Evolutionary conservation across 1,140 invertebrate genomes (phyloP).

Genomic region (Trichoplusia ni): DNA sequence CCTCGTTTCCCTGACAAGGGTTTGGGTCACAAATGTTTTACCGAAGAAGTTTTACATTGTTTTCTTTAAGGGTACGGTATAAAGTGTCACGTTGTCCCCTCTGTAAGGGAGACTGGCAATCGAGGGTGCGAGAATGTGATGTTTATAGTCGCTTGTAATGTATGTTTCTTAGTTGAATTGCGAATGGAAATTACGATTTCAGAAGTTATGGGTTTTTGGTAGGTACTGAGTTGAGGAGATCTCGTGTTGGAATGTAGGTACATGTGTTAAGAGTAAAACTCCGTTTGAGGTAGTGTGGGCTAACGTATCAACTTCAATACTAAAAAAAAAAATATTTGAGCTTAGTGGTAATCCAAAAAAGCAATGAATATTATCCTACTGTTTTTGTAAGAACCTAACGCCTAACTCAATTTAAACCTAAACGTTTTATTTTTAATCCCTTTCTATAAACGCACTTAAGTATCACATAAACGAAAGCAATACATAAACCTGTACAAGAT

Average conservation of each 20-base stretch:
- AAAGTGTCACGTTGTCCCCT: neutral
- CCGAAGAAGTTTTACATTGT: constrained; percentile 11
- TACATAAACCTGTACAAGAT: neutral
- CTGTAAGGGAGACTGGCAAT: neutral
- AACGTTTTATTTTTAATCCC: too few species aligned
- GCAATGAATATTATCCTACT: too few species aligned
- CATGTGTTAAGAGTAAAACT: too few species aligned
- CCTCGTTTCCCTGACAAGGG: constrained; percentile 5
- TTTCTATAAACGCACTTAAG: too few species aligned
- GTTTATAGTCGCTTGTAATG: neutral
- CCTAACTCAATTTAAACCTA: too few species aligned
- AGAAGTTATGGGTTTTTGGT: neutral
- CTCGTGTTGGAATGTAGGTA: neutral
- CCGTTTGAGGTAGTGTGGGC: too few species aligned
- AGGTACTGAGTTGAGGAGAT: too few species aligned
- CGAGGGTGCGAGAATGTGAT: neutral
- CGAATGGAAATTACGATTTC: neutral
- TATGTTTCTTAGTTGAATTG: neutral
- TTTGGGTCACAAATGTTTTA: constrained; percentile 20
- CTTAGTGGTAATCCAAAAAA: too few species aligned
- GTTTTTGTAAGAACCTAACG: too few species aligned
- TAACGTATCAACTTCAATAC: too few species aligned
- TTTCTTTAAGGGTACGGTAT: neutral
- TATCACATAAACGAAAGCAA: neutral
- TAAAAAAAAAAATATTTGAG: too few species aligned